Percentiles rank a stretch among this genome's conserved stretches.
Evolutionary conservation across 1,140 invertebrate species (phyloP).

Genomic region (Zaprionus inermis): DNA sequence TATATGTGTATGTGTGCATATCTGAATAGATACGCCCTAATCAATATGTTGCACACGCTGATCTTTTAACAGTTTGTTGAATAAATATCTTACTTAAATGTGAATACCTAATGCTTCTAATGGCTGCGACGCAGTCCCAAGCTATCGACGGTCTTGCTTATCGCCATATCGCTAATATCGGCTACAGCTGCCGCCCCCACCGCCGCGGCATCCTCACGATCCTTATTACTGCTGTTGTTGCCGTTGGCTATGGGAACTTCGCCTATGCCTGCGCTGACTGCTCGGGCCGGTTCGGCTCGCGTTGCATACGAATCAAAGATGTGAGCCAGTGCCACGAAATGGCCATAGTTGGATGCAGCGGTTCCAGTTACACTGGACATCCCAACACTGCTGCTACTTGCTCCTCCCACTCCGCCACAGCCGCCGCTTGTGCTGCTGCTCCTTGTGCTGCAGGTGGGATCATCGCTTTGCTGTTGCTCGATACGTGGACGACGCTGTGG

Average conservation of each 20-base stretch:
- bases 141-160: slow-evolving; percentile 38
- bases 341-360: slow-evolving; percentile 11
- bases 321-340: slow-evolving; percentile 37
- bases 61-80: slow-evolving; percentile 39
- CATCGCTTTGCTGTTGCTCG: slow-evolving; percentile 9
- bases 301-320: slow-evolving; percentile 15
- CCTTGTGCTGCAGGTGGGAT: neutral
- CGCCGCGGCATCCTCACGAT: slow-evolving; percentile 8
- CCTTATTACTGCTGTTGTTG: slow-evolving; percentile 8
- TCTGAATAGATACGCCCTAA: slow-evolving; percentile 14
- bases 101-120: slow-evolving; percentile 4
- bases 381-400: neutral
- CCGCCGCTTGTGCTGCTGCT: neutral
- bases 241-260: neutral
- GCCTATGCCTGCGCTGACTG: neutral
- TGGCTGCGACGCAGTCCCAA: slow-evolving; percentile 41
- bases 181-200: neutral
- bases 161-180: slow-evolving; percentile 37
- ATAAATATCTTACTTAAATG: slow-evolving; percentile 37
- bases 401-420: neutral
- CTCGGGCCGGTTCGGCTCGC: neutral
- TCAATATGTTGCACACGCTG: slow-evolving; percentile 40
- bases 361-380: neutral
- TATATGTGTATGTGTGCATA: neutral
- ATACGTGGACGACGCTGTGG: slow-evolving; percentile 43